Evolutionary conservation across 2,113 vertebrate species (phyloP), one percentile per base, ranked within the genome.

Genomic region (Crocuta crocuta): DNA sequence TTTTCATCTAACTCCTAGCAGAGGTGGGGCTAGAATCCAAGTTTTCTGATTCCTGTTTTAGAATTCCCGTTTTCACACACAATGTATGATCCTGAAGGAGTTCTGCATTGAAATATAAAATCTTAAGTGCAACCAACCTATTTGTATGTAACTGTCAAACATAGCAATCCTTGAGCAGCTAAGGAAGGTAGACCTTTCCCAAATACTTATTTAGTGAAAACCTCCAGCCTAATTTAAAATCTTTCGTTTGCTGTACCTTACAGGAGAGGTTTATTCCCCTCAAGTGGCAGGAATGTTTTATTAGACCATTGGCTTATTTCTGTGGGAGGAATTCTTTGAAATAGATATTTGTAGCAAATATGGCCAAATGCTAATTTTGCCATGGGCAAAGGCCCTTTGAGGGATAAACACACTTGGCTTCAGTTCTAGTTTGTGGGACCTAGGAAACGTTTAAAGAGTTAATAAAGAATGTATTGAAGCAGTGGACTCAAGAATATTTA

Each of bases 271-370:
- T 55, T 50, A 61, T 35, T 23, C 15, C 53, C 35, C 39, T 45
- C 7, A 70, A 28, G n/a, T 71, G 43, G 11, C 50, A 48, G 70
- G 31, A 93, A 80, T 87, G 74, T 89, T 88, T 95, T 89, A 74
- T 93, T 95, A 92, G 71, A 90, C 3, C 21, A 39, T 48, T 87
- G 63, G 43, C 66, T 95, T 55, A 90, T 84, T 96, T 96, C 55
- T 94, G 24, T 94, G 48, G 63, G n/a, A 97, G 73, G 63, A 92
- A 88, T 94, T 95, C 79, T 96, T 94, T 97, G 86, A 97, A 96
- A 91, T 53, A 84, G 63, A 80, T 95, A 96, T 95, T 96, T 97
- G 66, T 68, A 80, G 79, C 48, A 96, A 93, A 68, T 81, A 82
- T 58, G 35, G 39, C 50, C 55, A 76, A 92, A 97, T 92, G 35